Evolutionary conservation across 2,113 vertebrate genomes (phyloP), one percentile per base, ranked within the genome.

Genomic region (Ranitomeya imitator): DNA sequence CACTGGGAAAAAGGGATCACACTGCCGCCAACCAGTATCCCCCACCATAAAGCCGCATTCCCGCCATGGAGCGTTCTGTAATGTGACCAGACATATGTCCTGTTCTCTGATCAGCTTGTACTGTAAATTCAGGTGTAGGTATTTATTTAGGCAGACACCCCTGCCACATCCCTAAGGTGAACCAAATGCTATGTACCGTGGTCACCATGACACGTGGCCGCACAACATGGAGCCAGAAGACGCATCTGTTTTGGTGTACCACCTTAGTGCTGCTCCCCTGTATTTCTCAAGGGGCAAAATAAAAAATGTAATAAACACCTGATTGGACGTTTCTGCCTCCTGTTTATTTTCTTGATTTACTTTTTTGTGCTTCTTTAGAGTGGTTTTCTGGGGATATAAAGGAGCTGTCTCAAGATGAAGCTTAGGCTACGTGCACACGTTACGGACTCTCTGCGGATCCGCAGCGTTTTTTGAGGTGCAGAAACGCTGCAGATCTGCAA

Each of bases 241-340:
- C 19, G 45, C 59, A 45, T 18, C 23, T 67, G 51, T 79, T 65
- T 78, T 79, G 12, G 12, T 45, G 16, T 79, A 77, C 19, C 18
- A 18, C n/a, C 26, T 21, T 77, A 77, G 73, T 86, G 76, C 85
- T 86, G 85, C 74, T 86, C 59, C 76, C 37, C 37, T 86, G 45
- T 51, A 79, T 79, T 77, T 65, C 37, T n/a, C n/a, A 79, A 78
- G 85, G 74, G 74, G 19, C 31, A 54, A 55, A 45, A 79, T 54
- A 2, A 86, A 15, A 57, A 52, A 74, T 55, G 52, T 54, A 65
- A 86, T 85, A 37, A 63, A 21, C 85, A 31, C 37, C 21, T 54
- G 59, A 67, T 9, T 12, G 16, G 13, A 67, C 2, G 45, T 26
- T 26, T 26, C 19, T n/a, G 26, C 12, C 80, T 83, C 31, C 19